Evolutionary conservation across 2,797 vertebrate genomes (phyloP), one percentile per base, ranked within the genome.

Genomic region (Enteromius treurensis): DNA sequence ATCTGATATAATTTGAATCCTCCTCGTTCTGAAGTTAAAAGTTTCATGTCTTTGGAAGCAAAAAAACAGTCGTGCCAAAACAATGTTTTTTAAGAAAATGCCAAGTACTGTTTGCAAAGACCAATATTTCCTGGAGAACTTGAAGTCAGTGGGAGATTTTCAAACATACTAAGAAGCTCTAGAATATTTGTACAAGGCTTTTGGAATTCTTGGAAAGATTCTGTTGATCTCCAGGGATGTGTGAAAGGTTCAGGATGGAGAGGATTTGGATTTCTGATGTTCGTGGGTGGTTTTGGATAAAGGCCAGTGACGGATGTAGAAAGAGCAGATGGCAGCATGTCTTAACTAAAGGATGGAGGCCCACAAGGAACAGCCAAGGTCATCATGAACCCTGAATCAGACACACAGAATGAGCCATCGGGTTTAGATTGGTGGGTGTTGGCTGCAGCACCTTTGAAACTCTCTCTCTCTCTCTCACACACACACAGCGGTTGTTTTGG

Each of bases 321-420:
- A 80, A 70, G 53, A 85, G 83, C 79, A 85, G 83, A 85, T 81
- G 79, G 79, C 74, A 49, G 64, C 14, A 34, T 51, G 42, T 81
- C 71, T 77, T 58, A 51, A 76, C 77, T 81, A 76, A 85, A 81
- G 71, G 65, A 81, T 70, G 64, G 79, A 76, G 79, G 58, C 3
- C 69, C 51, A 42, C 11, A 11, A 58, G 55, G 49, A 55, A 23
- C 42, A 23, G 29, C 70, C 51, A 58, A 85, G 79, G 83, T 81
- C 73, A 85, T 32, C 21, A 58, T 77, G 73, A 81, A 84, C 70
- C 62, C 29, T 5, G 37, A 62, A 26, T 67, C 62, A 29, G 26
- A 6, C 23, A 79, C 34, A 47, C 67, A 73, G 29, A 71, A 49
- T 17, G 55, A 74, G 69, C 13, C 29, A 1, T 37, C 49, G 29